Conservation (phyloP, 2,888 invertebrate species). For the Rotaria socialis region DNA sequence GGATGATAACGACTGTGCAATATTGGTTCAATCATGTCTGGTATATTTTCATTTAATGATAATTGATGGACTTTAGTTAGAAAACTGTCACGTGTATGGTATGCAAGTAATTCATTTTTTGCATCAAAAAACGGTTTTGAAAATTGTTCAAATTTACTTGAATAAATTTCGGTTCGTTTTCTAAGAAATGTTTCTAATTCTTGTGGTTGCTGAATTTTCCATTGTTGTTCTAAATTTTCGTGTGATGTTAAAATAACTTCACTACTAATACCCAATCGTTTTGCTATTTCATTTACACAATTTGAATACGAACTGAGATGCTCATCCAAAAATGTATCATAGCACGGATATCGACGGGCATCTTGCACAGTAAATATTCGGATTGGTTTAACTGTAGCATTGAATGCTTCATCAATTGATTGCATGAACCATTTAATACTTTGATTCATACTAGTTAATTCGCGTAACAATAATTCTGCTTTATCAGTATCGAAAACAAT, state of each 20-base stretch:
- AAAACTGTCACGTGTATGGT: background rate
- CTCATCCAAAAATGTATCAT: constrained; percentile 6
- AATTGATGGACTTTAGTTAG: background rate
- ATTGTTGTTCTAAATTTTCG: background rate
- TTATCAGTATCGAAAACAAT: background rate
- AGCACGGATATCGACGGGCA: background rate
- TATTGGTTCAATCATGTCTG: background rate
- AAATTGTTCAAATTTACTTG: constrained; percentile 7
- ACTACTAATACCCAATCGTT: background rate
- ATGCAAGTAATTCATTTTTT: background rate
- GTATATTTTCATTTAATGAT: background rate
- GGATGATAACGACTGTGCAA: constrained; percentile 14
- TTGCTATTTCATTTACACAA: background rate
- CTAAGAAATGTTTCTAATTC: background rate
- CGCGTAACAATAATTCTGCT: background rate
- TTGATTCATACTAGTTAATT: background rate
- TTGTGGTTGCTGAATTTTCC: background rate
- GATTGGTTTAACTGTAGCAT: background rate
- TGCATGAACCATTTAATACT: background rate
- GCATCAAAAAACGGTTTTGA: background rate
- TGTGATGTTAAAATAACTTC: constrained; percentile 9
- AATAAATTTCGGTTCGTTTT: background rate
- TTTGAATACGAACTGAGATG: background rate
- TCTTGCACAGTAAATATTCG: background rate
- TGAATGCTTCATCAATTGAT: background rate